phyloP scores from a whole-genome alignment of 2,113 vertebrate genomes.

The Pionites leucogaster region DNA sequence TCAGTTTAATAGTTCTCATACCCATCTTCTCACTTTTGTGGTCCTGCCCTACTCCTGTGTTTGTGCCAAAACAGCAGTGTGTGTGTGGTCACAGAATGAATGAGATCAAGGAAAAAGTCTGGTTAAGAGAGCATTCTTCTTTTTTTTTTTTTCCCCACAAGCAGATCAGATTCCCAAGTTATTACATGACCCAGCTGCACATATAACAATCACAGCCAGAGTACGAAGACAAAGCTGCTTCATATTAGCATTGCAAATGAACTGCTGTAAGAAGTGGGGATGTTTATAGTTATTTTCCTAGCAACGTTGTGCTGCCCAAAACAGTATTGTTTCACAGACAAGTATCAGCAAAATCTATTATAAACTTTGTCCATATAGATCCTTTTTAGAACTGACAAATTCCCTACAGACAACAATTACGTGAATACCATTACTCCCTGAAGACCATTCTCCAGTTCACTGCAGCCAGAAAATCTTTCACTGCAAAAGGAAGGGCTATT shows the following conservation, averaged over 20 bases:
- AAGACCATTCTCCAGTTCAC: not conserved
- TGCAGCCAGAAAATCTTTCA: not conserved
- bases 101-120: not conserved
- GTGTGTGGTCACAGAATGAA: slow-evolving; percentile 22
- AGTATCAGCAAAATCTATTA: not conserved
- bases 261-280: not conserved
- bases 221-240: not conserved
- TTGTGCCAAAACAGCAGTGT: not conserved
- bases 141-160: not conserved
- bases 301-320: not conserved
- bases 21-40: not conserved
- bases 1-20: slow-evolving; percentile 20
- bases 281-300: not conserved
- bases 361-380: not conserved
- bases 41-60: not conserved
- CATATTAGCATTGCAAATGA: not conserved
- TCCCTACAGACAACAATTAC: not conserved
- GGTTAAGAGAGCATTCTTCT: not conserved
- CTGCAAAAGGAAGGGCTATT: not conserved
- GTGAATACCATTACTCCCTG: not conserved
- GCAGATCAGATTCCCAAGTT: not conserved
- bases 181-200: not conserved
- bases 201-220: not conserved
- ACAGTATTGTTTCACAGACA: not conserved
- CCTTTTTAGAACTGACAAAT: not conserved